Evolutionary conservation across 2,888 invertebrate species (phyloP), one percentile per base, ranked within the genome.

Genomic region (Lasiommata megera): DNA sequence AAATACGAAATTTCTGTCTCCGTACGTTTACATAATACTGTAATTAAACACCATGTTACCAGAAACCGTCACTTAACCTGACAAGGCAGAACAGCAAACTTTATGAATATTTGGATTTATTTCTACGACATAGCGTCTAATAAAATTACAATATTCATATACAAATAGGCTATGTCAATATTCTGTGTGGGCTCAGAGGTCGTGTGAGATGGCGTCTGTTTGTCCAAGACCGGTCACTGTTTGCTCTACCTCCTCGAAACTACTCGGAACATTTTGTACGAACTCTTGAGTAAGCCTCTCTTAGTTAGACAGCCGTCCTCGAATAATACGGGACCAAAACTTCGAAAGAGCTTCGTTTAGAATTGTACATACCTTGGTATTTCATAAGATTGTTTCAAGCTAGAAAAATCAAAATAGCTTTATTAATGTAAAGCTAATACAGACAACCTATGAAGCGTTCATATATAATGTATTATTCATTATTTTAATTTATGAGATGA

Each of bases 171-270:
- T 76, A 77, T 78, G 83, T 81, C 77, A 88, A 81, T 76, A 79
- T 72, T 74, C 76, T 82, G 77, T 79, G 79, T 79, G 76, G 79
- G 79, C 78, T 76, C 61, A 72, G 78, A 82, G 82, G 82, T 74
- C 77, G 79, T 72, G 74, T 73, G 73, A 73, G 66, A 69, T 68
- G 66, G 67, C 72, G 77, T 77, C 74, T 89, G 80, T 89, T 87
- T 88, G 80, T 70, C 76, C 78, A 86, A 79, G 76, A 88, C 87
- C 88, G 88, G 88, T 88, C 89, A 79, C 76, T 90, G 78, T 90
- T 90, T 89, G 80, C 79, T 75, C 74, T 72, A 74, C 77, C 80
- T 82, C 78, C 79, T 83, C 80, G 73, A 85, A 79, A 82, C 77
- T 80, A 82, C 85, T 86, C 77, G 71, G 83, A 86, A 86, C 84